These are phyloP conservation scores for Sinocyclocheilus grahami DNA, from an alignment of 2,113 vertebrate genomes.

Conservation along the genomic window DNA sequence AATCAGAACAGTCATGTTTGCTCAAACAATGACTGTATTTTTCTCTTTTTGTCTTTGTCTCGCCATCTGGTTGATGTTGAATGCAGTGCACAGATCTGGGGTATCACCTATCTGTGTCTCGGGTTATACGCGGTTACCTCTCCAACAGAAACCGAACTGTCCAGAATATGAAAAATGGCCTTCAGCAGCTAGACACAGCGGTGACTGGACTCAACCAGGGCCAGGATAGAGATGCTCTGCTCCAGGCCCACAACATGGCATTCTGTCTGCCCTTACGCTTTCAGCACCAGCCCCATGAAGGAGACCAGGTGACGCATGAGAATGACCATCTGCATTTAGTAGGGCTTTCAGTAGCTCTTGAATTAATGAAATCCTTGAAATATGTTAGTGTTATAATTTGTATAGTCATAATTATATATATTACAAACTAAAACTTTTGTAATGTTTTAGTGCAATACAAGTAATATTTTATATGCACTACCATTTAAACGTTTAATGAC, in stretches of 20 bases:
- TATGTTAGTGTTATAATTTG: too few relatives aligned
- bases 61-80: not conserved
- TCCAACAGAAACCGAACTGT: constrained; percentile 79
- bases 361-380: not conserved
- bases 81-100: constrained; percentile 86
- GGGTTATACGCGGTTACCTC: constrained; percentile 80
- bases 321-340: not conserved
- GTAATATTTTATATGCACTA: too few relatives aligned
- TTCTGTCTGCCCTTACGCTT: constrained; percentile 86
- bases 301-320: constrained; percentile 79
- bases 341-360: not conserved
- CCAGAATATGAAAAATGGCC: constrained; percentile 78
- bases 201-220: constrained; percentile 81
- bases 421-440: too few relatives aligned
- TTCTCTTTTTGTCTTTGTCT: not conserved
- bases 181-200: constrained; percentile 80
- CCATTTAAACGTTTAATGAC: too few relatives aligned
- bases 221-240: constrained; percentile 84
- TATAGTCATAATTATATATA: too few relatives aligned
- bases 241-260: constrained; percentile 81
- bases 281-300: constrained; percentile 86
- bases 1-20: not conserved
- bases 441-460: too few relatives aligned
- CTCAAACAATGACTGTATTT: not conserved
- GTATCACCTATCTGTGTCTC: constrained; percentile 85